Evolutionary conservation across 2,888 invertebrate genomes (phyloP).

Genomic region (Macrosiphum euphorbiae): DNA sequence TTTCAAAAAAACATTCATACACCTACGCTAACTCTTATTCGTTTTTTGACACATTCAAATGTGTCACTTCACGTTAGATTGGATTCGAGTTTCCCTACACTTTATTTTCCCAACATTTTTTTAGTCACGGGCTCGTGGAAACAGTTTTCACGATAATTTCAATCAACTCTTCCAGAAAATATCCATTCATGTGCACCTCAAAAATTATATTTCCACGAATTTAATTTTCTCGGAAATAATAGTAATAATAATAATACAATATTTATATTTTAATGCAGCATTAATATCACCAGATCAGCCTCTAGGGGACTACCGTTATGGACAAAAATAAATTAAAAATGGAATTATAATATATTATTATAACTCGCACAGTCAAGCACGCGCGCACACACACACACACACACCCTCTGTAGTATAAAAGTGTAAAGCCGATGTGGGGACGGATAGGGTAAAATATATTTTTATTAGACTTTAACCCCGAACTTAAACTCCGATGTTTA

Average conservation of each 20-base stretch:
- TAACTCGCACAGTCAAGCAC: background rate
- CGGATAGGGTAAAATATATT: background rate
- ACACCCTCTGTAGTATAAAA: background rate
- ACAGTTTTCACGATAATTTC: background rate
- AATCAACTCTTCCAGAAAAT: background rate
- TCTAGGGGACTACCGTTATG: background rate
- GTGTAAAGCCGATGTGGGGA: background rate
- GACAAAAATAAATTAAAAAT: background rate
- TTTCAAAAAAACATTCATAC: background rate
- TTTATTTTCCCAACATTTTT: background rate
- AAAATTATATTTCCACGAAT: background rate
- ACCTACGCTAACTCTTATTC: background rate
- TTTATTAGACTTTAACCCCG: conserved; percentile 42
- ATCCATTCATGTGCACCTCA: background rate
- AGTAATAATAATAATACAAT: background rate
- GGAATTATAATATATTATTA: background rate
- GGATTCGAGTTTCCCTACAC: background rate
- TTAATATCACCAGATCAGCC: background rate
- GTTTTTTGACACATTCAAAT: background rate
- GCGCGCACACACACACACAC: background rate
- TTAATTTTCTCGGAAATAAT: background rate
- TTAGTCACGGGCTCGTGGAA: background rate
- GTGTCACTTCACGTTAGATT: background rate
- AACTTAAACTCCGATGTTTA: conserved; percentile 27
- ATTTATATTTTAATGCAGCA: background rate